Base-by-base conservation (phyloP, 2,113 vertebrate species). In the Cephalopterus ornatus region DNA sequence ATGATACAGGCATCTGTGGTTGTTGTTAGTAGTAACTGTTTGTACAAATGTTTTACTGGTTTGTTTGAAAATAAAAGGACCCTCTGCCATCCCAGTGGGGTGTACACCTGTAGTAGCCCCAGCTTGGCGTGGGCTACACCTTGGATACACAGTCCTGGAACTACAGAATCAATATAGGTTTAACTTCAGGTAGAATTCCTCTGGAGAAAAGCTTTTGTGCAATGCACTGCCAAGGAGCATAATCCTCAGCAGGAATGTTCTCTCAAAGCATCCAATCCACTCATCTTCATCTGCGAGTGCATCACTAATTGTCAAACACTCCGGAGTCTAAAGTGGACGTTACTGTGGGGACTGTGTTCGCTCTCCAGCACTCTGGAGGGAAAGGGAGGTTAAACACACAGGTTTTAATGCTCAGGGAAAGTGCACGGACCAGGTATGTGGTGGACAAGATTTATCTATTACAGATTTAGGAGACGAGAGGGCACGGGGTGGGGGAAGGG, bases 341-440 rank as follows among this genome's bases (percentile, higher is more conserved):
- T 67, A 93, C 50, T 73, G 82, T 33, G 61, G 85, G 87, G 91
- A n/a, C 77, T 62, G 70, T 68, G 89, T 81, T 86, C 75, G 9
- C 82, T 91, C 88, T 92, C 88, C 88, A 94, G 95, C 74, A 47
- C 70, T 91, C 88, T 96, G 92, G 62, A 93, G 95, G 96, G 94
- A 82, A 92, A 95, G 72, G 97, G 77, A 85, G 73, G 80, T 97
- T 68, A 72, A 93, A 97, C 97, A 98, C 98, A 98, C 88, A 93
- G 98, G 97, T 98, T 97, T 98, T 98, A 98, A 97, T 98, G 97
- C 94, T 97, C 98, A 92, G 97, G 97, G 95, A 98, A 96, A 23
- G 97, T 98, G 95, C 97, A 97, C 5, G 98, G 97, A 88, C 97
- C 97, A 65, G 98, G 97, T 32, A 97, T 97, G 91, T 97, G 98